Base-by-base conservation (phyloP, 2,113 vertebrate species). In the Esox niger region DNA sequence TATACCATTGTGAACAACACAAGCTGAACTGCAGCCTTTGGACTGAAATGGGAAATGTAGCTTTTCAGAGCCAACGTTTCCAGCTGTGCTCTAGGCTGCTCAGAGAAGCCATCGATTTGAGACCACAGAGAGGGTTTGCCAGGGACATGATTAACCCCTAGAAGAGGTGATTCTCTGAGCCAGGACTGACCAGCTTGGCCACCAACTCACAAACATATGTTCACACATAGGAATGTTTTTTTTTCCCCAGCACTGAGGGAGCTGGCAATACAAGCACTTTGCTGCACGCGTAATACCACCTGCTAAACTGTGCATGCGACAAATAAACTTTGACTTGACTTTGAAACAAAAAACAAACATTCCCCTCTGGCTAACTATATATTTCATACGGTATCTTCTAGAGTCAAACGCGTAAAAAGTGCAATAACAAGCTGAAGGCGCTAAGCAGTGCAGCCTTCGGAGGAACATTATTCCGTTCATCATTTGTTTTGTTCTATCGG, bases 401-500 rank as follows among this genome's bases (percentile, higher is more conserved):
- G 62, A 68, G 63, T 76, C 68, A 62, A 60, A 71, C 62, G 25
- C 43, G 33, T 56, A 75, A 69, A 76, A 62, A 54, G 43, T 74
- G 27, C n/a, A 54, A 63, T 69, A 78, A 77, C 38, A 72, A 62
- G 20, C 27, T 49, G 49, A 74, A 71, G 78, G 79, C 68, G 17
- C 76, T 75, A 54, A 32, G 9, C 78, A 55, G 54, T 20, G 71
- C 23, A 77, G 82, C 75, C 70, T 58, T 75, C 77, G 63, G 46
- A 43, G 66, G 71, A 78, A 70, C 62, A 58, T 85, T 80, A 78
- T 79, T 81, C 78, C 71, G 78, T 54, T 73, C 70, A 77, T 82
- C 81, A 88, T 90, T 88, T 84, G 80, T 90, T 90, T 87, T 83
- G 77, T 75, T 80, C 57, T 89, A 87, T 89, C 87, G 80, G 79